Base-by-base conservation (phyloP, 2,113 vertebrate species). In the Raja brachyura region DNA sequence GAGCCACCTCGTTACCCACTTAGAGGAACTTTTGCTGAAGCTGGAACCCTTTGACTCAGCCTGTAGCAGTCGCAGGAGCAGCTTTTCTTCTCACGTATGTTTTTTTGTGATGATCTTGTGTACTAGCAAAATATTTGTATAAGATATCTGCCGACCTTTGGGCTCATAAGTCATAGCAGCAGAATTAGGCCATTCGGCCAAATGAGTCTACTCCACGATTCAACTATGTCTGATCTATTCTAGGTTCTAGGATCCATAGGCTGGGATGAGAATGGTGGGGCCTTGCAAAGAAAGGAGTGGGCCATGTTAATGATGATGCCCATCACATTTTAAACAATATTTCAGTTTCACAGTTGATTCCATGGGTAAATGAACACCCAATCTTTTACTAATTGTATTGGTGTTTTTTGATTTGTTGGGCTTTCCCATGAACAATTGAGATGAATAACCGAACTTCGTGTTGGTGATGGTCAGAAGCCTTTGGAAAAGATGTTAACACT, bases 21-120 rank as follows among this genome's bases (percentile, higher is more conserved):
- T 99, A 94, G 98, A 99, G 94, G 98, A 98, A 86, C 93, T 99
- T n/a, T 97, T 98, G 93, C 94, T 96, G 54, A 99, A 97, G 95
- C 85, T 98, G 74, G 98, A 99, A 95, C 98, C 98, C 93, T 93
- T 97, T 83, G 98, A 98, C 95, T 99, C 99, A 4, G 98, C 98
- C 0, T 98, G 97, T 95, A 99, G 98, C 95, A 99, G 99, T 95
- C 97, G 98, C 68, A 97, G 98, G 94, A 99, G 99, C 95, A 99
- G 98, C 95, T 98, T 99, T 95, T 99, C 98, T 11, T 99, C 99
- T 78, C 98, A 99, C 93, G 99, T 99, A 96, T 68, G 97, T 95
- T 39, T 20, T 48, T 70, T 14, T 70, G 33, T 48, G 75, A 78
- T 54, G n/a, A 78, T 11, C 10, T 31, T 76, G 0, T 18, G 75